phyloP scores from a whole-genome alignment of 2,113 vertebrate genomes.

The Lipophrys pholis region DNA sequence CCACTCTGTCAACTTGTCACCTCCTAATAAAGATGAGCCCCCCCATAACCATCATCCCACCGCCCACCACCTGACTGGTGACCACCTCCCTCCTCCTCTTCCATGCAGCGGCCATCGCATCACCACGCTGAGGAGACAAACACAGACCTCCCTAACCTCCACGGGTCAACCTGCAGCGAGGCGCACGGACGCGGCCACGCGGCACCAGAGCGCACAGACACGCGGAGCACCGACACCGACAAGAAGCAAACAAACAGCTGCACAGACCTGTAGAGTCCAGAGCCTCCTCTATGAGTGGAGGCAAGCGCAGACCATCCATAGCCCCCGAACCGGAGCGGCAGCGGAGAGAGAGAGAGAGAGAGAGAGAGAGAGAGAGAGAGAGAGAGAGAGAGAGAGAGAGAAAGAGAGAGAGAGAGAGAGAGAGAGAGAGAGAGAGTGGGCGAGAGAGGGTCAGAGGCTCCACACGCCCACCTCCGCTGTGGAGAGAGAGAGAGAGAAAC shows the following conservation, averaged over 20 bases:
- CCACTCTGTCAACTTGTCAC: conserved; percentile 34
- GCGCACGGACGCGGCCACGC: too few relatives aligned
- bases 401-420: conserved; percentile 46
- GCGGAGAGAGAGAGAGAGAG: conserved; percentile 50
- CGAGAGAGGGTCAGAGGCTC: conserved; percentile 77
- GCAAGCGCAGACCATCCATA: conserved; percentile 83
- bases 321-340: conserved; percentile 64
- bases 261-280: conserved; percentile 83
- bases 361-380: conserved; percentile 67
- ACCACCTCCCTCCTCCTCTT: conserved; percentile 34
- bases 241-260: neutral
- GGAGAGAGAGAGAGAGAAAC: conserved; percentile 24
- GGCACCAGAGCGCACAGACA: conserved; percentile 17
- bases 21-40: conserved; percentile 36
- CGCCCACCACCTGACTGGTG: conserved; percentile 46
- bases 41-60: conserved; percentile 44
- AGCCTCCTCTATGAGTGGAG: conserved; percentile 83
- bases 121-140: neutral
- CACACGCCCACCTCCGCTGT: conserved; percentile 77
- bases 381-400: conserved; percentile 51
- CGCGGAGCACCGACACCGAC: conserved; percentile 13
- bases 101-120: neutral
- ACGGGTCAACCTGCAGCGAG: neutral
- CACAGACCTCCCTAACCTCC: neutral
- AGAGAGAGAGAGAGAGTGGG: conserved; percentile 59